Conservation (phyloP, 1,140 invertebrate species). For the Nymphalis io region DNA sequence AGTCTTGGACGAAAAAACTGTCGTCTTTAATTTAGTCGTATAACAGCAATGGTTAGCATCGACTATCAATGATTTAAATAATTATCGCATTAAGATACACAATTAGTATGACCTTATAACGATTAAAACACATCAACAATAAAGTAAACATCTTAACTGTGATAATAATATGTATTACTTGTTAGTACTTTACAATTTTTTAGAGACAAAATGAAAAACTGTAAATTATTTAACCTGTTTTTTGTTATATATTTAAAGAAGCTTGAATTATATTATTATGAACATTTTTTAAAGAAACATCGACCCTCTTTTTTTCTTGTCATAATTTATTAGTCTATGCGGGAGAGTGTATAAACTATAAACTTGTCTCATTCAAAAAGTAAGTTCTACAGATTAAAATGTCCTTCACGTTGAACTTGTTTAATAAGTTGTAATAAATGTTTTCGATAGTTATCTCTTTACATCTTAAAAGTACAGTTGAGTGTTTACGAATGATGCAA, state of each 20-base stretch:
- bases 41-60: background rate
- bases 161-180: background rate
- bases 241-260: background rate
- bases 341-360: slow-evolving; percentile 25
- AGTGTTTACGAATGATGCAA: slow-evolving; percentile 36
- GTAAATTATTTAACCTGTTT: no score
- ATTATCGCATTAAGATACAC: slow-evolving; percentile 5
- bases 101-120: slow-evolving; percentile 16
- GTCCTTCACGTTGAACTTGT: background rate
- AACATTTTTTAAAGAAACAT: background rate
- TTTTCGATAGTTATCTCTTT: slow-evolving; percentile 19
- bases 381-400: no score
- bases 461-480: slow-evolving; percentile 29
- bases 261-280: background rate
- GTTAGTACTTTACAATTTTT: background rate
- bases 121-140: slow-evolving; percentile 2
- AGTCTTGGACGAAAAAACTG: no score
- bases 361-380: background rate
- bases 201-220: no score
- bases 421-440: slow-evolving; percentile 8
- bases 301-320: background rate
- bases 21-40: background rate
- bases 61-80: slow-evolving; percentile 12
- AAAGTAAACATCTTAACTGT: slow-evolving; percentile 2
- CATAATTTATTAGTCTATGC: slow-evolving; percentile 18